Percentiles rank a stretch among this genome's conserved stretches.
Evolutionary conservation across 2,888 invertebrate species (phyloP).

Genomic region (Hemithea aestivaria): DNA sequence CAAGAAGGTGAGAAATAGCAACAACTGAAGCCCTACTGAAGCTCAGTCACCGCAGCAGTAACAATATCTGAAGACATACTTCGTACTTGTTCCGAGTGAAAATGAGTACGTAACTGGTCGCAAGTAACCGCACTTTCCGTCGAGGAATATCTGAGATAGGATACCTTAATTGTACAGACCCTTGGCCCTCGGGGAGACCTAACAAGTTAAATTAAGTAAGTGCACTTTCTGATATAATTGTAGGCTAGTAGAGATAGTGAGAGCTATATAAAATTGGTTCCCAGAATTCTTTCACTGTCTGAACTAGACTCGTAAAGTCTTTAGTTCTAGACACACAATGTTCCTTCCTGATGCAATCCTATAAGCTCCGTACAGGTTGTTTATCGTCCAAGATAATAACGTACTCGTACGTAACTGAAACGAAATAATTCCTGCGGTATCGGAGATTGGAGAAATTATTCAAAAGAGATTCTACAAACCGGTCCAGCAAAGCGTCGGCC

Average conservation of each 20-base stretch:
- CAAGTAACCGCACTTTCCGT: slow-evolving; percentile 26
- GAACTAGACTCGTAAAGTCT: too few species aligned
- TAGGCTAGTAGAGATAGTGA: too few species aligned
- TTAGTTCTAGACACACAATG: too few species aligned
- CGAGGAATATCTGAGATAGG: slow-evolving; percentile 18
- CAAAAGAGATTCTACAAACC: slow-evolving; percentile 39
- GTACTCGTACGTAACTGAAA: slow-evolving; percentile 24
- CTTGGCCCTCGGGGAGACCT: slow-evolving; percentile 1
- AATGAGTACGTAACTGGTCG: slow-evolving; percentile 13
- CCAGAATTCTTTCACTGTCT: too few species aligned
- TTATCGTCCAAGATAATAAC: slow-evolving; percentile 25
- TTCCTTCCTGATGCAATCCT: too few species aligned
- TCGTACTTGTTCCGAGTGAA: not conserved
- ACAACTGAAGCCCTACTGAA: slow-evolving; percentile 1
- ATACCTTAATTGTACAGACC: slow-evolving; percentile 5
- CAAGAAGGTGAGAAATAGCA: not conserved
- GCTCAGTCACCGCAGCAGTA: not conserved
- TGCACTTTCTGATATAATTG: slow-evolving; percentile 2
- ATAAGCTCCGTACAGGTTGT: too few species aligned
- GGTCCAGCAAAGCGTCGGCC: slow-evolving; percentile 31
- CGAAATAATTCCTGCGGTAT: slow-evolving; percentile 28
- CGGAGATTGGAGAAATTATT: slow-evolving; percentile 38
- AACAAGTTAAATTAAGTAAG: slow-evolving; percentile 5
- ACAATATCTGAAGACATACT: slow-evolving; percentile 1
- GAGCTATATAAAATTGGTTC: too few species aligned